Evolutionary conservation across 2,113 vertebrate genomes (phyloP), one percentile per base, ranked within the genome.

Genomic region (Lophura nycthemera): DNA sequence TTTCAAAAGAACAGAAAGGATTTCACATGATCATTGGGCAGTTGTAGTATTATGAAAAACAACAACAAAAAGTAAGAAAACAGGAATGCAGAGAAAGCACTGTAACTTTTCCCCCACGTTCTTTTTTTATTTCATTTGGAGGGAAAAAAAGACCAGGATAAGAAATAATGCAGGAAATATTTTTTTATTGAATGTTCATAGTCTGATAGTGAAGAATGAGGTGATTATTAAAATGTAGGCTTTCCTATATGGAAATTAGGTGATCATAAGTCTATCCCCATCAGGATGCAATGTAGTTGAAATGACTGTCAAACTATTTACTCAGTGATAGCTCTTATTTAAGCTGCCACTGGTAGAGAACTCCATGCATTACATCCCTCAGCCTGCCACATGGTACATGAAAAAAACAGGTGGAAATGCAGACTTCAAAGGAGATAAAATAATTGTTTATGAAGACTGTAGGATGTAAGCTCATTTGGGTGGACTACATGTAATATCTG

Each of bases 101-200:
- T 90, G 14, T 56, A 42, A 66, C 5, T 74, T 87, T 56, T 61
- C 8, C 36, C 9, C 65, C 14, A 29, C 73, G 60, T 87, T 83
- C 20, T 69, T 65, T 63, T 63, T 65, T 20, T 20, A 29, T 71
- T 73, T 77, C 6, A 18, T 64, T 38, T 69, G 27, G 20, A 67
- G 29, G 17, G 4, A 50, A 74, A 56, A 56, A 80, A 88, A 81
- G 15, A 7, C 17, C 43, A 57, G 6, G 19, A 30, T 38, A 38
- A 78, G 69, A 88, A 93, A 83, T 48, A 78, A 2, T 65, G 43
- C 8, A 72, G n/a, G 34, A 83, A 74, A 64, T 76, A 22, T 5
- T 12, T 84, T 84, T 63, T 50, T 13, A 38, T 27, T 81, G 61
- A 88, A 81, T 93, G 92, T 88, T 88, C 80, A 83, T 86, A 75